Evolutionary conservation across 2,113 vertebrate genomes (phyloP).

Genomic region (Ameiurus melas): DNA sequence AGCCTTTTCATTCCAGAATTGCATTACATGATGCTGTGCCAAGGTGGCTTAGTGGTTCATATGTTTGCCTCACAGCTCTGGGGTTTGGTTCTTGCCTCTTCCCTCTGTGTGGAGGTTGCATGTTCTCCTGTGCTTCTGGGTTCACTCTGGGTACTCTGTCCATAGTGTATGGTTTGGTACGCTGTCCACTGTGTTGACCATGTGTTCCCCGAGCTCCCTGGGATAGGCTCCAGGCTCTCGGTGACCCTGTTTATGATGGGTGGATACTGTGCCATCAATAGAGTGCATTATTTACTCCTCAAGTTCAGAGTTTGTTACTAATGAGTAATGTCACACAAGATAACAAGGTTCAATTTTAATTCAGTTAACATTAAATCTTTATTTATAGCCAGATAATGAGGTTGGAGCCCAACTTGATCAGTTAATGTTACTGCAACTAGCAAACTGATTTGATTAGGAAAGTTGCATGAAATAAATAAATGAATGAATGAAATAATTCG

Average conservation of each 20-base stretch:
- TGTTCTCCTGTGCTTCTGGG: too few relatives aligned
- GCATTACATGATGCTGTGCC: neutral
- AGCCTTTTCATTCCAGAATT: neutral
- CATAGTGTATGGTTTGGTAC: too few relatives aligned
- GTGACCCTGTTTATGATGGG: too few relatives aligned
- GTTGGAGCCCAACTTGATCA: neutral
- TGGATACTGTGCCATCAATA: neutral
- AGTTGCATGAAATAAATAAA: neutral
- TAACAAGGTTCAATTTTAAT: neutral
- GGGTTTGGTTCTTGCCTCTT: too few relatives aligned
- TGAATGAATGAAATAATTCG: neutral
- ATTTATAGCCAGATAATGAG: neutral
- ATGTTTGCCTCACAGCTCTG: too few relatives aligned
- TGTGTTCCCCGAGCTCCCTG: too few relatives aligned
- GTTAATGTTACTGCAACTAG: neutral
- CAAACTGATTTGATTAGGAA: neutral
- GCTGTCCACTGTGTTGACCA: too few relatives aligned
- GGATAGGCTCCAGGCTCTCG: too few relatives aligned
- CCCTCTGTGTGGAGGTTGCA: too few relatives aligned
- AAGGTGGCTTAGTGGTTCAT: too few relatives aligned
- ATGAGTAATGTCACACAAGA: neutral
- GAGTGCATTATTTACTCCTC: too few relatives aligned
- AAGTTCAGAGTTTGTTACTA: neutral
- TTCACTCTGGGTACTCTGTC: too few relatives aligned
- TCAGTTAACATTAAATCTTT: neutral